Evolutionary conservation across 2,797 vertebrate species (phyloP).

Genomic region (Anguilla pacifica): DNA sequence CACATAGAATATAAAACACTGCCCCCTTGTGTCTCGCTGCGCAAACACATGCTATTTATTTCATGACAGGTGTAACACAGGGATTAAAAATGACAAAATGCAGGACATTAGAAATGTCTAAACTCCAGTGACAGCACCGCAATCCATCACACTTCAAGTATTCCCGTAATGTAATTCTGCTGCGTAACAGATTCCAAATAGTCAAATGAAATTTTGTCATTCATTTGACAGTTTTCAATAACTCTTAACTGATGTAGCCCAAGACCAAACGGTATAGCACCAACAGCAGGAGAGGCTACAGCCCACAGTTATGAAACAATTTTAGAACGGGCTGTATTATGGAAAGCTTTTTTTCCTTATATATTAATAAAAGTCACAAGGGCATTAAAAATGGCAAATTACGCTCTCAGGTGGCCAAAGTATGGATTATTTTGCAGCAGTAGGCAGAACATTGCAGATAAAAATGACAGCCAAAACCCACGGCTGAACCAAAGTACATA

Average conservation of each 20-base stretch:
- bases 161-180: background rate
- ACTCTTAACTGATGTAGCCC: constrained; percentile 8
- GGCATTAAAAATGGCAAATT: constrained; percentile 6
- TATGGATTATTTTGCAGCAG: background rate
- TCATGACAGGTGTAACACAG: background rate
- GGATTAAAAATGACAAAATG: background rate
- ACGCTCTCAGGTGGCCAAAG: background rate
- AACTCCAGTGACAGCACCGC: background rate
- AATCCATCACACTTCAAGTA: constrained; percentile 12
- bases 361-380: constrained; percentile 9
- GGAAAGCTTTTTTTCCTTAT: background rate
- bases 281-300: background rate
- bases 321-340: background rate
- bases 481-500: background rate
- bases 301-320: background rate
- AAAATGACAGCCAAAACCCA: background rate
- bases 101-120: background rate
- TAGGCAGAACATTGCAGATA: background rate
- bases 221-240: constrained; percentile 23
- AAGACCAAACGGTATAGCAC: background rate
- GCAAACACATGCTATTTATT: background rate
- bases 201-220: background rate
- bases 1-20: constrained; percentile 26
- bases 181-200: background rate
- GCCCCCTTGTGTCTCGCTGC: constrained; percentile 32